Conservation (phyloP, 1,140 invertebrate species). For the Euborellia annulipes region DNA sequence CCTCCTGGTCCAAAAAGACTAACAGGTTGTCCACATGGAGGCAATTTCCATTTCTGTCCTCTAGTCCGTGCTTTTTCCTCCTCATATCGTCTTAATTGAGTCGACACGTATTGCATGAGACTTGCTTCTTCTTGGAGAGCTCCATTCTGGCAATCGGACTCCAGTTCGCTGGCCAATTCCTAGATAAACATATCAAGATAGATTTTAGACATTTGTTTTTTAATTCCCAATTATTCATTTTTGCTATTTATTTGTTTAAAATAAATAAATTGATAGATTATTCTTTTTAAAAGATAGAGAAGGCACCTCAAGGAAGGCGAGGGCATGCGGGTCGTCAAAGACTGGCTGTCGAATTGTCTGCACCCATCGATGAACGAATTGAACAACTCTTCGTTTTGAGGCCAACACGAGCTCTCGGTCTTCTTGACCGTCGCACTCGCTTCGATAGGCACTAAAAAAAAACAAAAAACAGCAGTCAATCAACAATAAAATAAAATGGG, state of each 20-base stretch:
- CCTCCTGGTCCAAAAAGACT: conserved; percentile 39
- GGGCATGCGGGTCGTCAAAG: conserved; percentile 53
- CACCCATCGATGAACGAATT: conserved; percentile 66
- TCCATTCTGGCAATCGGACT: conserved; percentile 37
- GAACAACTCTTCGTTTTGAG: conserved; percentile 58
- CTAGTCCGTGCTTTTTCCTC: conserved; percentile 37
- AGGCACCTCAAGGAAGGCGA: conserved; percentile 50
- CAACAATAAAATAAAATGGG: conserved; percentile 16
- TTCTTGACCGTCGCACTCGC: conserved; percentile 38
- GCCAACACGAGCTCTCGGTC: conserved; percentile 56
- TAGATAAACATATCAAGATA: no score
- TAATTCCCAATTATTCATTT: no score
- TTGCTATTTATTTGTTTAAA: no score
- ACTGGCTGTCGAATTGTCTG: conserved; percentile 53
- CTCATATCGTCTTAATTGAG: conserved; percentile 37
- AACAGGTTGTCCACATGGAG: conserved; percentile 47
- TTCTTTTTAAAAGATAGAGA: no score
- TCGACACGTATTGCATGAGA: conserved; percentile 48
- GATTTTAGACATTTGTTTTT: no score
- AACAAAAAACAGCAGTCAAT: no score
- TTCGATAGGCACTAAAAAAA: no score
- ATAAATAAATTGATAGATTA: no score
- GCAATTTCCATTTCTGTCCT: conserved; percentile 52
- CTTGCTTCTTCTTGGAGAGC: conserved; percentile 44
- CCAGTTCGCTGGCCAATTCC: conserved; percentile 52